Percentiles rank a stretch among this genome's conserved stretches.
phyloP scores from a whole-genome alignment of 2,113 vertebrate genomes.

The Oostethus manadensis region DNA sequence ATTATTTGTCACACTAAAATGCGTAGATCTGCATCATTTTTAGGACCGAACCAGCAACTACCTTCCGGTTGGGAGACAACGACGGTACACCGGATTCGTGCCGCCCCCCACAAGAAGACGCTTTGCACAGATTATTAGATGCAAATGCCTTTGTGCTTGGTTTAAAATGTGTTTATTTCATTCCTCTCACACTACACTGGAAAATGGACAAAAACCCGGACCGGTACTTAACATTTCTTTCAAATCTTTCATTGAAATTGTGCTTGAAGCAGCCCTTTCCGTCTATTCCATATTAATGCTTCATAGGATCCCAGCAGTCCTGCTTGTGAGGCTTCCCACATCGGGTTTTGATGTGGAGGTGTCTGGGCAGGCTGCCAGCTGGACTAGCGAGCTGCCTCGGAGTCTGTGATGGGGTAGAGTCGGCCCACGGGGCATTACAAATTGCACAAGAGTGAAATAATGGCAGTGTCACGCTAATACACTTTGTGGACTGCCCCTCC shows the following conservation, averaged over 20 bases:
- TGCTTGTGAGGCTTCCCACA: conserved; percentile 39
- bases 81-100: no score
- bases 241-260: no score
- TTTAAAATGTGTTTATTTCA: no score
- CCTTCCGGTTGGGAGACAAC: no score
- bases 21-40: no score
- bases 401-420: conserved; percentile 29
- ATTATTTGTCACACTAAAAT: no score
- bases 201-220: not conserved
- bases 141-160: no score
- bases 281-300: conserved; percentile 1
- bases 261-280: not conserved
- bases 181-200: no score
- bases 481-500: conserved; percentile 33
- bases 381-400: conserved; percentile 18
- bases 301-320: conserved; percentile 19
- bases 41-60: no score
- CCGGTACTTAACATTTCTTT: not conserved
- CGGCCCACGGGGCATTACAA: conserved; percentile 35
- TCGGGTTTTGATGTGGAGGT: conserved; percentile 23
- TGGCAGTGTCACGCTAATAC: conserved; percentile 31
- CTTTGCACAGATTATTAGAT: no score
- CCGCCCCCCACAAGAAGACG: no score
- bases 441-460: conserved; percentile 34
- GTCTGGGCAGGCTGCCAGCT: conserved; percentile 43